These are phyloP conservation scores for Sinocyclocheilus maitianheensis DNA, from an alignment of 2,113 vertebrate species.

Conservation along the genomic window DNA sequence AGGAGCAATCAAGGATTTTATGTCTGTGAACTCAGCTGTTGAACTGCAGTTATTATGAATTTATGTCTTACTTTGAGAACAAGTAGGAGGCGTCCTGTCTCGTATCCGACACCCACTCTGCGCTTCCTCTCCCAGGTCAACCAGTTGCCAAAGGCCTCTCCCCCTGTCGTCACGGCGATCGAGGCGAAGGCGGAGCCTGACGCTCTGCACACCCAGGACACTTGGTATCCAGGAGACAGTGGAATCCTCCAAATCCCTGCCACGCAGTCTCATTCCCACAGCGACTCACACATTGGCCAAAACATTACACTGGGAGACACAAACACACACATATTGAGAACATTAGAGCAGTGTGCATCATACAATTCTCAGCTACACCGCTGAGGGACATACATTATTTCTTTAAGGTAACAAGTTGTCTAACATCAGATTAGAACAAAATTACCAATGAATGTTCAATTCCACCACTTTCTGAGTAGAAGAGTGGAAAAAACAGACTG, in stretches of 20 bases:
- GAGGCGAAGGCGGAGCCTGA: conserved; percentile 69
- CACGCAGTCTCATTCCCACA: conserved; percentile 69
- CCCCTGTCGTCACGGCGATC: conserved; percentile 65
- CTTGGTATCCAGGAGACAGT: conserved; percentile 67
- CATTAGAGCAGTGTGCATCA: neutral
- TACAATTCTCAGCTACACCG: neutral
- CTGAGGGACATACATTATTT: neutral
- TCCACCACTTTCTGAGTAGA: neutral
- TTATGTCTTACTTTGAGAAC: conserved; percentile 62
- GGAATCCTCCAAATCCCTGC: conserved; percentile 62
- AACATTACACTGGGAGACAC: conserved; percentile 62
- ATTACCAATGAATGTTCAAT: neutral
- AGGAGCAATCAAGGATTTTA: neutral
- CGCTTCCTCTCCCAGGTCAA: conserved; percentile 62
- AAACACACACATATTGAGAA: neutral
- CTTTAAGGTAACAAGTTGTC: neutral
- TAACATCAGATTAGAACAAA: neutral
- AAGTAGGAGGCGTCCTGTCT: conserved; percentile 48
- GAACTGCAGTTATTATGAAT: neutral
- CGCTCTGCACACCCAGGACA: conserved; percentile 64
- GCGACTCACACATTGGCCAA: conserved; percentile 40
- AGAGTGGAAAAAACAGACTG: neutral
- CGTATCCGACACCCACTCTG: conserved; percentile 41
- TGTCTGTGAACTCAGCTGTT: neutral
- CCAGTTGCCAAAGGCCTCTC: conserved; percentile 70